A percentile compares a stretch with the other conserved stretches of the same genome.
phyloP scores from a whole-genome alignment of 2,888 invertebrate species.

The Toxonevra muliebris region DNA sequence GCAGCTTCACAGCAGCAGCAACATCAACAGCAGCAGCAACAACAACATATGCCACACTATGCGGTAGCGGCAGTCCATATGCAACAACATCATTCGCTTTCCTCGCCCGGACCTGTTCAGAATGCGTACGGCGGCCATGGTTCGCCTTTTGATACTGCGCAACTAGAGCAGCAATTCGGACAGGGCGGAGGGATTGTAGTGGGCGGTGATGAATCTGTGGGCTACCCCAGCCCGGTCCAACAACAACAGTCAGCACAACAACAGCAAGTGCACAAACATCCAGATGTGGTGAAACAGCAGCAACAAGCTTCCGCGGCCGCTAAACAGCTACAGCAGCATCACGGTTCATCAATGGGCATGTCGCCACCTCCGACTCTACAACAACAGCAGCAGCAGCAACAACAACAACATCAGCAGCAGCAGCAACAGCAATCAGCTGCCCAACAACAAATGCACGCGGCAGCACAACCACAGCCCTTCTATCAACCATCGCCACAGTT shows the following conservation, averaged over 20 bases:
- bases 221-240: constrained; percentile 63
- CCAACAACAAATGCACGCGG: constrained; percentile 65
- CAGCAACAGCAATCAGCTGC: constrained; percentile 65
- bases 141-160: constrained; percentile 61
- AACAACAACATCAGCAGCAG: constrained; percentile 67
- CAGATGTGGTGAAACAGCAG: constrained; percentile 61
- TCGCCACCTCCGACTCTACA: constrained; percentile 67
- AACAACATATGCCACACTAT: constrained; percentile 58
- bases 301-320: constrained; percentile 59
- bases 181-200: constrained; percentile 41
- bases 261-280: constrained; percentile 54
- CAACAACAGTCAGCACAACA: constrained; percentile 41
- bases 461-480: constrained; percentile 64
- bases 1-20: constrained; percentile 53
- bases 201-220: constrained; percentile 57
- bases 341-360: constrained; percentile 64
- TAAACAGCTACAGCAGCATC: constrained; percentile 71
- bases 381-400: constrained; percentile 78
- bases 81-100: constrained; percentile 62
- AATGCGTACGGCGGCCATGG: constrained; percentile 51
- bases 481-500: constrained; percentile 78
- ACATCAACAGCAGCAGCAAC: constrained; percentile 43
- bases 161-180: constrained; percentile 65
- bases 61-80: constrained; percentile 61
- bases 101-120: constrained; percentile 61